These are phyloP conservation scores for Festucalex cinctus DNA, from an alignment of 2,113 vertebrate species.

Conservation along the genomic window DNA sequence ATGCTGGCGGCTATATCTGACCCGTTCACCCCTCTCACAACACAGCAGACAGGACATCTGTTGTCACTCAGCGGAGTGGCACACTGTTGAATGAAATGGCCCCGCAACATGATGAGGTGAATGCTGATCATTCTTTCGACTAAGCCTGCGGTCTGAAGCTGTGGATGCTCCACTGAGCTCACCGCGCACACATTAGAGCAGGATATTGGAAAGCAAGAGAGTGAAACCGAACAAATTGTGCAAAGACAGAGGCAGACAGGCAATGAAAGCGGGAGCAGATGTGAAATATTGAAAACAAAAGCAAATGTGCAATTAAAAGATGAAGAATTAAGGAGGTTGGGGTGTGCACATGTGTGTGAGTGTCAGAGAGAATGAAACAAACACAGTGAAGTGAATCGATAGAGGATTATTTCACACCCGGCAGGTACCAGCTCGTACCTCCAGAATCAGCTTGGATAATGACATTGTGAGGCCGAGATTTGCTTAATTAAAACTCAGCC, in stretches of 20 bases:
- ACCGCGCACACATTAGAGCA: constrained; percentile 25
- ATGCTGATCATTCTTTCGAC: constrained; percentile 16
- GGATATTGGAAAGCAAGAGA: constrained; percentile 32
- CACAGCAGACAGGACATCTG: constrained; percentile 12
- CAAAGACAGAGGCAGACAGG: not conserved
- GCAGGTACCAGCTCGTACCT: constrained; percentile 21
- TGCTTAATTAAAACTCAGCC: constrained; percentile 47
- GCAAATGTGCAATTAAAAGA: constrained; percentile 26
- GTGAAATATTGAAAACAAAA: constrained; percentile 23
- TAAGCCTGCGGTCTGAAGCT: constrained; percentile 13
- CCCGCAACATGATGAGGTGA: constrained; percentile 36
- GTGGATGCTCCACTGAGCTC: constrained; percentile 28
- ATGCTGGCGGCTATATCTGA: not conserved
- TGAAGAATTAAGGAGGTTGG: constrained; percentile 1
- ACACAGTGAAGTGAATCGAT: constrained; percentile 35
- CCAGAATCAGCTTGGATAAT: constrained; percentile 19
- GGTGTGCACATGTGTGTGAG: not conserved
- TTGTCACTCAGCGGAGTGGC: constrained; percentile 16
- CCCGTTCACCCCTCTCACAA: constrained; percentile 1
- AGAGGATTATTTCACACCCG: constrained; percentile 18
- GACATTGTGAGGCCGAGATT: constrained; percentile 21
- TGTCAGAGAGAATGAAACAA: constrained; percentile 14
- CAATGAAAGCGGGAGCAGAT: not conserved
- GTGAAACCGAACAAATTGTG: constrained; percentile 10
- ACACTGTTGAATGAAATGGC: constrained; percentile 42